Percentiles rank a stretch among this genome's conserved stretches.
phyloP scores from a whole-genome alignment of 2,797 vertebrate genomes.

The Molossus alvarezi region DNA sequence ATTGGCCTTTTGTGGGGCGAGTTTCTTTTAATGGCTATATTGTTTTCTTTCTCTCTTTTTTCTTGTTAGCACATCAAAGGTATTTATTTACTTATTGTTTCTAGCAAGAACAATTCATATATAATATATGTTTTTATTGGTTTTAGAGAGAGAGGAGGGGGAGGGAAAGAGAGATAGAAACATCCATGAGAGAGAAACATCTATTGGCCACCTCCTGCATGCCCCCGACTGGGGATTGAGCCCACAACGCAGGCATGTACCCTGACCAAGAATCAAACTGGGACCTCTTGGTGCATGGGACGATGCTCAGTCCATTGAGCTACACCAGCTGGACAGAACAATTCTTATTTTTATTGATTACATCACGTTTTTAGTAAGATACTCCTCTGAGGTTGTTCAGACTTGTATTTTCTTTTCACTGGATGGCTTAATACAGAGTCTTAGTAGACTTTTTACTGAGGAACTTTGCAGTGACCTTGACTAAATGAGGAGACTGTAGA shows the following conservation, averaged over 20 bases:
- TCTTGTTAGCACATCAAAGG: background rate
- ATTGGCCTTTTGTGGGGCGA: background rate
- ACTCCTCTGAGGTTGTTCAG: background rate
- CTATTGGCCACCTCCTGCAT: too few species aligned
- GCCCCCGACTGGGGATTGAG: too few species aligned
- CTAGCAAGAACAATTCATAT: background rate
- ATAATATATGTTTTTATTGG: too few species aligned
- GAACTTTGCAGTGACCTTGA: conserved; percentile 78
- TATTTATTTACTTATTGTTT: background rate
- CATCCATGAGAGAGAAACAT: too few species aligned
- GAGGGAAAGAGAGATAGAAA: too few species aligned
- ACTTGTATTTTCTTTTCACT: background rate
- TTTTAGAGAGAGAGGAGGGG: too few species aligned
- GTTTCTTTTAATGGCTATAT: background rate
- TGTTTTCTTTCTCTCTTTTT: background rate
- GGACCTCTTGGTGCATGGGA: too few species aligned
- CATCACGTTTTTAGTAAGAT: background rate
- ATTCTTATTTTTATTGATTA: background rate
- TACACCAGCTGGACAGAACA: background rate
- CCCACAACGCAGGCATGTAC: too few species aligned
- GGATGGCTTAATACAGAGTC: background rate
- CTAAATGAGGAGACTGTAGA: background rate
- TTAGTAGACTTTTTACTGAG: background rate
- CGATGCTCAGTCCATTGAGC: too few species aligned
- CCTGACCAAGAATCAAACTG: too few species aligned